Base-by-base conservation (phyloP, 2,888 invertebrate genomes). In the Hipparchia sbordonii region DNA sequence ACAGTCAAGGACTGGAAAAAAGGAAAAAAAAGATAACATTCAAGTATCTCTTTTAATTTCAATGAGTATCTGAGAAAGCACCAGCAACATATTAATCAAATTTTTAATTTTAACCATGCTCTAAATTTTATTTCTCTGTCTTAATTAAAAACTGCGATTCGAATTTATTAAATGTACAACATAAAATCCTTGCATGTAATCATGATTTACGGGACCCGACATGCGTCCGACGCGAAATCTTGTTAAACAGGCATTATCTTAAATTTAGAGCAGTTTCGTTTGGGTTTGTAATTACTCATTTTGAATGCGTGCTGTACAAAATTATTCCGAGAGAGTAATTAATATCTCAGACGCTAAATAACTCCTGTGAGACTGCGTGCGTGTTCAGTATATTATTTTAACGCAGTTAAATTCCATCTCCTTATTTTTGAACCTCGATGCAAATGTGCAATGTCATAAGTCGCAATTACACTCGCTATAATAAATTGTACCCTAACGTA, bases 251-350 rank as follows among this genome's bases (percentile, higher is more conserved):
- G 33, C 54, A 54, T 56, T 57, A 67, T 67, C 46, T 67, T 46
- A 57, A 67, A 67, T 57, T 56, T 67, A 57, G 67, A 67, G 67
- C 67, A 67, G 67, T 67, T 52, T 51, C 54, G 1, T 1, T 66
- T 66, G 12, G 65, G 12, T 54, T 67, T 57, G 23, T 67, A 57
- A 56, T 67, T 67, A 57, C 46, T 67, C 67, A 67, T 67, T 56
- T 67, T 57, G 9, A 67, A 67, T 57, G 67, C 62, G 57, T 57
- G 67, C 62, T 23, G 48, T 6, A 33, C 65, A 10, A 13, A 46
- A 67, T 67, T 67, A 56, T 56, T 67, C 46, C 39, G n/a, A 54
- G 56, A 65, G 39, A 57, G 67, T 57, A 67, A 67, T 67, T 67
- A 67, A 67, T 67, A 67, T 57, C 54, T 57, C 67, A n/a, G 67